Base-by-base conservation (phyloP, 1,140 invertebrate species). In the Gonatopus flavifemur region DNA sequence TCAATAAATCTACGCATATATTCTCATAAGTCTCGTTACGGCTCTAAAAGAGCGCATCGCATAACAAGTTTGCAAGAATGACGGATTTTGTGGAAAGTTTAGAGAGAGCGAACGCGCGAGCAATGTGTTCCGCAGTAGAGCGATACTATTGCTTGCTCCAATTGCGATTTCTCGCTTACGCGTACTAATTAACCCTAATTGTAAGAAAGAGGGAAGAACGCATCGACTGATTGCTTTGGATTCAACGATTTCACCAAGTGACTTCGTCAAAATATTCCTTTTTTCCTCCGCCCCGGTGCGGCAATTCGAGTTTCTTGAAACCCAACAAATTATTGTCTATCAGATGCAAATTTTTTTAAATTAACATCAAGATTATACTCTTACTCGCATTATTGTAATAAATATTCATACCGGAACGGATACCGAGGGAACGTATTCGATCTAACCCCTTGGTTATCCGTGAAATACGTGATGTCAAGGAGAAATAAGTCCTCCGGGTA, bases 111-210 rank as follows among this genome's bases (percentile, higher is more conserved):
- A 59, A n/a, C n/a, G n/a, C n/a, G 56, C 55, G 57, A 59, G 16
- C 49, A 55, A 59, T 58, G 57, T 59, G 41, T 40, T 20, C 24
- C 13, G 28, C 13, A 15, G 25, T 12, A 22, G 38, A 16, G 36
- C 33, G 40, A 52, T 47, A 46, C 52, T 18, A n/a, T n/a, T 30
- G 57, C 40, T 52, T 50, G 58, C 57, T 61, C 57, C 58, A 61
- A 61, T 61, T 61, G 57, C 58, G 57, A 60, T 61, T 60, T 61
- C 58, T 59, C 57, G 58, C 58, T 61, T 61, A 61, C 57, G 58
- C 58, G 51, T 61, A 39, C 58, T 59, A 60, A 61, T 61, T 61
- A 61, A 61, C 58, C 58, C 47, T 61, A 61, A 61, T 61, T 61
- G 58, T 51, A 28, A 19, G 4, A 13, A 16, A 4, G 18, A 46